A percentile compares a stretch with the other conserved stretches of the same genome.
phyloP scores from a whole-genome alignment of 2,113 vertebrate genomes.

The Muscicapa adusta region DNA sequence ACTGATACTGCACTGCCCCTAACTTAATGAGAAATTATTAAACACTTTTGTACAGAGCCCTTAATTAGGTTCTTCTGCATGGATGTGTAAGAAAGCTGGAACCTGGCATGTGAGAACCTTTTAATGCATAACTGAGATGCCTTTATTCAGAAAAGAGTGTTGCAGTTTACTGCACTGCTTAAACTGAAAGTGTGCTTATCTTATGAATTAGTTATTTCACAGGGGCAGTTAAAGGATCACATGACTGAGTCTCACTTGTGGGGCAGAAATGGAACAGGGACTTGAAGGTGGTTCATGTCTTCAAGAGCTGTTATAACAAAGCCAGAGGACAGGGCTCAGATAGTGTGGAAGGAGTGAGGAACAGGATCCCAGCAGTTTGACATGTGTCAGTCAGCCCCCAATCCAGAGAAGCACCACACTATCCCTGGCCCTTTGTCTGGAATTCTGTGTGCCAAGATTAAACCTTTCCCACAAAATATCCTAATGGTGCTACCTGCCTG shows the following conservation, averaged over 20 bases:
- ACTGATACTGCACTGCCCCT: not conserved
- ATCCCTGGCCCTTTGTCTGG: not conserved
- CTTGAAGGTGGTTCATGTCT: not conserved
- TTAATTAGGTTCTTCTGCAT: not conserved
- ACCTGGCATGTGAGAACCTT: not conserved
- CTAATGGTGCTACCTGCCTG: not conserved
- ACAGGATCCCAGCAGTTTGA: not conserved
- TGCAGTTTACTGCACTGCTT: not conserved
- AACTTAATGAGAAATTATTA: constrained; percentile 6
- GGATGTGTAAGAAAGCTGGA: not conserved
- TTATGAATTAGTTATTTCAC: not conserved
- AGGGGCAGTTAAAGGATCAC: not conserved
- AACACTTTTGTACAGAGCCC: not conserved
- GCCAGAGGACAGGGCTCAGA: not conserved
- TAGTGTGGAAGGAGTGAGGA: not conserved
- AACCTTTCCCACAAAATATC: not conserved
- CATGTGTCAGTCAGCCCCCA: fast-evolving
- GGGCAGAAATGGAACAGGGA: not conserved
- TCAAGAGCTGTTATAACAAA: not conserved
- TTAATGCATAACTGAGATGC: not conserved
- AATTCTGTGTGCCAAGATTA: not conserved
- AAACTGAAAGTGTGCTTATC: not conserved
- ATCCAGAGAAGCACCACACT: not conserved
- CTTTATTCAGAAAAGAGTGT: not conserved
- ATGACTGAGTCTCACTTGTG: not conserved